A percentile compares a stretch with the other conserved stretches of the same genome.
Evolutionary conservation across 2,888 invertebrate species (phyloP).

Genomic region (Phasia obesa): DNA sequence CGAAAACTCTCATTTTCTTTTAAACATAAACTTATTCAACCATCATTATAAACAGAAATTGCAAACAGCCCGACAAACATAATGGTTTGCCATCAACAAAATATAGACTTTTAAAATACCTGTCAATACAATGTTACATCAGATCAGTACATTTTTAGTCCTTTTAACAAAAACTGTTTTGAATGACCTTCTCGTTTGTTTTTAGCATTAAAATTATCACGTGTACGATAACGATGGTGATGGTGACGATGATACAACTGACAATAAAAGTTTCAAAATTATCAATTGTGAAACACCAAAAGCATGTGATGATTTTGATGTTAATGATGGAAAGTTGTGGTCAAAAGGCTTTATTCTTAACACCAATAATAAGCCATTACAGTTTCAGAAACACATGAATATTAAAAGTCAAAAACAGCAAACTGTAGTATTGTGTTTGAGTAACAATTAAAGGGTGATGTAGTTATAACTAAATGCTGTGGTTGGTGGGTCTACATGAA

Average conservation of each 20-base stretch:
- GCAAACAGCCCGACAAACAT: background rate
- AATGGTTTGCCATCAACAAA: constrained; percentile 23
- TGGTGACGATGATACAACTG: background rate
- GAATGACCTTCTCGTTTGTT: constrained; percentile 8
- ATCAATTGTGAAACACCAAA: constrained; percentile 33
- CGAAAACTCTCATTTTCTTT: constrained; percentile 3
- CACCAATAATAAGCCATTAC: background rate
- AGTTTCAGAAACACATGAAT: background rate
- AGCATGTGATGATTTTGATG: constrained; percentile 40
- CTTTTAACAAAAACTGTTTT: constrained; percentile 19
- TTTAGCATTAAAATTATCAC: constrained; percentile 7
- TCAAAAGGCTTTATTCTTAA: constrained; percentile 43
- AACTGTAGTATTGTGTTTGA: constrained; percentile 13
- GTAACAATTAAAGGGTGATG: constrained; percentile 12
- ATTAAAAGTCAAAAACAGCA: background rate
- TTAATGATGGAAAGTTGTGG: constrained; percentile 32
- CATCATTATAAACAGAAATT: background rate
- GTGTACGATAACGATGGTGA: background rate
- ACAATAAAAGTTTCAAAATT: constrained; percentile 38
- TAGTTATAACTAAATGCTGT: constrained; percentile 26
- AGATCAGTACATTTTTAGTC: background rate
- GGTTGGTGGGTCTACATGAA: constrained; percentile 53
- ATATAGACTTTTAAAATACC: background rate
- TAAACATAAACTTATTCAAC: background rate
- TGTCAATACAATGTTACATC: constrained; percentile 1